Evolutionary conservation across 2,888 invertebrate species (phyloP).

Genomic region (Falcaria lacertinaria): DNA sequence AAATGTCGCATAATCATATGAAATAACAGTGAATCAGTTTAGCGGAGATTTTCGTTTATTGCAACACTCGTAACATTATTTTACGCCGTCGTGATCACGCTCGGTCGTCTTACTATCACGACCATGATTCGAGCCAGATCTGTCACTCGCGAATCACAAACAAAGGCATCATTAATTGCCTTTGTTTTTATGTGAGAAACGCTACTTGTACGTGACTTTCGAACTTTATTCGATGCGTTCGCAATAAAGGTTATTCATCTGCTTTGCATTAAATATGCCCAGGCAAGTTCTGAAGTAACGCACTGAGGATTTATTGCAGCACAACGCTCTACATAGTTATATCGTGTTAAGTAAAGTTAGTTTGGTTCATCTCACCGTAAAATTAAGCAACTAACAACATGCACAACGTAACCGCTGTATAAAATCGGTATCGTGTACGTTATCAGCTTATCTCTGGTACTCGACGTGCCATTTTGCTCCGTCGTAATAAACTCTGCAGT

Average conservation of each 20-base stretch:
- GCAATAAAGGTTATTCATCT: slow-evolving; percentile 10
- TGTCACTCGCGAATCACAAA: slow-evolving; percentile 50
- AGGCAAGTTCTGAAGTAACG: neutral
- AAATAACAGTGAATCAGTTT: slow-evolving; percentile 17
- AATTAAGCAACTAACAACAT: slow-evolving; percentile 30
- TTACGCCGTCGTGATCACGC: slow-evolving; percentile 66
- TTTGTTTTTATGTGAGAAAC: slow-evolving; percentile 54
- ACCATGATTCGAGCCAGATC: slow-evolving; percentile 41
- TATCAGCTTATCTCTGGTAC: slow-evolving; percentile 74
- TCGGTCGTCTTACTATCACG: slow-evolving; percentile 48
- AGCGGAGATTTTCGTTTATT: slow-evolving; percentile 47
- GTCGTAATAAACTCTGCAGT: slow-evolving; percentile 55
- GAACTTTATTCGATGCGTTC: slow-evolving; percentile 18
- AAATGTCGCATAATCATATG: slow-evolving; percentile 11
- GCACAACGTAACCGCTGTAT: slow-evolving; percentile 53
- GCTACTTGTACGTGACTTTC: slow-evolving; percentile 43
- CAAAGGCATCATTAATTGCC: slow-evolving; percentile 39
- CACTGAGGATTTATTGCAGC: neutral
- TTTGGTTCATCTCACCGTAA: slow-evolving; percentile 6
- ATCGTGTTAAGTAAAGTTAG: neutral
- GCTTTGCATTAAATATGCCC: neutral
- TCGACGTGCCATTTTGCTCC: slow-evolving; percentile 64
- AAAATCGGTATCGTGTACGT: slow-evolving; percentile 60
- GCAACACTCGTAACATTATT: slow-evolving; percentile 63
- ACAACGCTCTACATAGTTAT: neutral